These are phyloP conservation scores for Pegea sp. DNA, from an alignment of 23 tunicate genomes.

Conservation along the genomic window DNA sequence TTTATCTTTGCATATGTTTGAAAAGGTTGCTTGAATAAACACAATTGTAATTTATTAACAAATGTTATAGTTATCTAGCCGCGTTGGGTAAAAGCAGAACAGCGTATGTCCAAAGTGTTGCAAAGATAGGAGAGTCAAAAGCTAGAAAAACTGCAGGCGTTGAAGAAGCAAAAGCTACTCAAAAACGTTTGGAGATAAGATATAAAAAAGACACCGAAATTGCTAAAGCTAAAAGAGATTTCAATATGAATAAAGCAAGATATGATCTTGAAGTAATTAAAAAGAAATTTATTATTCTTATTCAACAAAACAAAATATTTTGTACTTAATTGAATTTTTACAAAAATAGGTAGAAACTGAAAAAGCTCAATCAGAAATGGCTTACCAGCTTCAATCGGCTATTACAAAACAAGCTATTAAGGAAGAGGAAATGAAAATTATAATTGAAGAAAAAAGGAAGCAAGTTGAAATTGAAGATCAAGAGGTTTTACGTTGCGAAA, in stretches of 20 bases:
- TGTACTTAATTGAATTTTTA: neutral
- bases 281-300: neutral
- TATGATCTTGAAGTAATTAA: conserved; percentile 69
- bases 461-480: conserved; percentile 96
- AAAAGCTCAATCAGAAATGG: conserved; percentile 90
- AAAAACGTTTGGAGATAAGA: conserved; percentile 54
- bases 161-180: conserved; percentile 87
- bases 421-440: conserved; percentile 89
- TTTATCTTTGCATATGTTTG: too few relatives aligned
- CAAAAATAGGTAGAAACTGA: conserved; percentile 47
- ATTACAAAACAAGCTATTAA: conserved; percentile 84
- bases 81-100: conserved; percentile 88
- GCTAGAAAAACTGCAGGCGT: conserved; percentile 87
- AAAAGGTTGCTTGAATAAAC: too few relatives aligned
- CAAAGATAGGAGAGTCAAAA: conserved; percentile 90
- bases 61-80: conserved; percentile 21
- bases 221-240: conserved; percentile 87
- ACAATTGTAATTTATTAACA: neutral
- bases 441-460: conserved; percentile 60
- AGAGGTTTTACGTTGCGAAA: conserved; percentile 84
- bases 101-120: conserved; percentile 80
- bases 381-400: conserved; percentile 87
- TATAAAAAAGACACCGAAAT: conserved; percentile 87
- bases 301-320: neutral
- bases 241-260: conserved; percentile 76